Conservation (phyloP, 2,113 vertebrate species). For the Lepus timidus region DNA sequence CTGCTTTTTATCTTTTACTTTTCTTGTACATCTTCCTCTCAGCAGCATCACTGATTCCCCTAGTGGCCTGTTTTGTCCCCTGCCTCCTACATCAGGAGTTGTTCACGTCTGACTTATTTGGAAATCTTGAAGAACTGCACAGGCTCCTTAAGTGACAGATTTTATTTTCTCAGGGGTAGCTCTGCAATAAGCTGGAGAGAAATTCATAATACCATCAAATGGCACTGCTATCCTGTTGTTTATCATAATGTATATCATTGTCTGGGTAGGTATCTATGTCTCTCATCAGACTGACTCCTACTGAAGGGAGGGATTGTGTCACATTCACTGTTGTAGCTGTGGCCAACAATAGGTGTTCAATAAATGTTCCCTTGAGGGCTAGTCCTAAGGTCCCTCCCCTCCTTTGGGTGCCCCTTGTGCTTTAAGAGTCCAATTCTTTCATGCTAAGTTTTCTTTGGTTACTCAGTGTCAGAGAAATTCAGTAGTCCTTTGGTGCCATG, state of each 20-base stretch:
- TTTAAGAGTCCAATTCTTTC: neutral
- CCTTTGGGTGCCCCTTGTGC: neutral
- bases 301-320: neutral
- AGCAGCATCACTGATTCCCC: neutral
- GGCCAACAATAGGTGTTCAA: neutral
- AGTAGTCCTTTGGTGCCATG: neutral
- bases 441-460: slow-evolving; percentile 12
- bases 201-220: neutral
- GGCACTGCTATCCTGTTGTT: neutral
- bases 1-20: slow-evolving; percentile 23
- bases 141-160: neutral
- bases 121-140: neutral
- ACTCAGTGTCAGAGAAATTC: neutral
- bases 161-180: neutral
- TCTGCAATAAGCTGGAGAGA: slow-evolving; percentile 21
- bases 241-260: neutral
- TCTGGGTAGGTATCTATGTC: neutral
- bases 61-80: neutral
- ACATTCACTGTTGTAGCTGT: neutral
- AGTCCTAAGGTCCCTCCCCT: neutral
- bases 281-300: neutral
- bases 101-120: neutral
- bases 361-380: neutral
- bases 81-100: neutral
- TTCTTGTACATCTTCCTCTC: neutral